phyloP scores from a whole-genome alignment of 2,888 invertebrate genomes.

The Eupithecia vulgata region DNA sequence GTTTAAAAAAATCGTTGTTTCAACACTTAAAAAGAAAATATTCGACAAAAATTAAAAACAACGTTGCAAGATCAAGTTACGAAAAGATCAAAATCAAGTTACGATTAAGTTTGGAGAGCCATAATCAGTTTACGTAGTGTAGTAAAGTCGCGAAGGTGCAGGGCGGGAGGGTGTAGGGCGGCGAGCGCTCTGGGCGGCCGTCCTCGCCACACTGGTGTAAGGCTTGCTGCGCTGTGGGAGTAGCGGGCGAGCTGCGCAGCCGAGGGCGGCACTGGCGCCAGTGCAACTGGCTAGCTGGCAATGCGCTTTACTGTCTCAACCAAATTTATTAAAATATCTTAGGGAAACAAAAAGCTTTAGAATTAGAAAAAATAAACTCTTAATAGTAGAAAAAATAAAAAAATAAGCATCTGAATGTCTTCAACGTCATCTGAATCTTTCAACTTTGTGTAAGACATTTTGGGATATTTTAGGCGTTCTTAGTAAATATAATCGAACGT shows the following conservation, averaged over 20 bases:
- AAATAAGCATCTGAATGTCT: no score
- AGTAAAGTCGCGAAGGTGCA: not conserved
- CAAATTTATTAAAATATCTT: no score
- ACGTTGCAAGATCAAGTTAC: not conserved
- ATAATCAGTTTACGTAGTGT: not conserved
- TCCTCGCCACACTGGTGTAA: not conserved
- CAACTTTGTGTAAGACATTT: no score
- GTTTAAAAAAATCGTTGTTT: no score
- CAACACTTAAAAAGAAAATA: not conserved
- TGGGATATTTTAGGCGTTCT: no score
- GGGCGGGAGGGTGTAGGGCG: not conserved
- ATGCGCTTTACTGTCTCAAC: not conserved
- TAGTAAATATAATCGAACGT: no score
- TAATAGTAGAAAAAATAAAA: no score
- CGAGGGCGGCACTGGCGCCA: not conserved
- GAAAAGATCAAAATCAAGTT: not conserved
- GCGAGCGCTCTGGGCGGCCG: not conserved
- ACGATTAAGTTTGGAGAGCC: not conserved
- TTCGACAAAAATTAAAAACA: not conserved
- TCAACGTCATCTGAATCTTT: no score
- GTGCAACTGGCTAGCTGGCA: not conserved
- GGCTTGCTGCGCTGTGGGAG: not conserved
- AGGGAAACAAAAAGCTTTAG: no score
- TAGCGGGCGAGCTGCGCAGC: not conserved
- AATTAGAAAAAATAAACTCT: no score